Conservation (phyloP, 2,113 vertebrate species). For the Limnothrissa miodon region DNA sequence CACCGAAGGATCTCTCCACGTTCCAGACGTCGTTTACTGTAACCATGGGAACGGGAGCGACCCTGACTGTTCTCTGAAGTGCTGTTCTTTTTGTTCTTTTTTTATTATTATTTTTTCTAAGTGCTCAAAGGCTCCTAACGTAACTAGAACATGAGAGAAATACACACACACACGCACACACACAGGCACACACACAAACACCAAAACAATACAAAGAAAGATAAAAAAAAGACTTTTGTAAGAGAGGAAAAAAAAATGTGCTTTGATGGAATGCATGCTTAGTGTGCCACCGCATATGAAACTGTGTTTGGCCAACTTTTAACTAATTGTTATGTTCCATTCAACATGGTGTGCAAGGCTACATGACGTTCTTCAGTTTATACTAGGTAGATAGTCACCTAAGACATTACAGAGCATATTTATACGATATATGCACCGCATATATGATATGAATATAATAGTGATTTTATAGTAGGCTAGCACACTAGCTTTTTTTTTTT, state of each 20-base stretch:
- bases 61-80: conserved; percentile 49
- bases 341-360: conserved; percentile 35
- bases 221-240: conserved; percentile 53
- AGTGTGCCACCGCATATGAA: conserved; percentile 53
- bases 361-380: conserved; percentile 50
- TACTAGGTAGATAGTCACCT: conserved; percentile 30
- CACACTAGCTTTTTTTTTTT: conserved; percentile 15
- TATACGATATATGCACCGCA: conserved; percentile 63
- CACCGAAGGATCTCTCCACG: conserved; percentile 75
- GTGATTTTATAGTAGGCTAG: conserved; percentile 19
- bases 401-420: conserved; percentile 60
- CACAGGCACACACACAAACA: background rate
- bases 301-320: conserved; percentile 55
- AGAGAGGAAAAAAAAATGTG: conserved; percentile 39
- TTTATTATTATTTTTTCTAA: conserved; percentile 27
- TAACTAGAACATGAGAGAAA: background rate
- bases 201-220: conserved; percentile 58
- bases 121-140: conserved; percentile 62
- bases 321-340: conserved; percentile 47
- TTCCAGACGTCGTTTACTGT: conserved; percentile 61
- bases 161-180: background rate
- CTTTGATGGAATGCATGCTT: conserved; percentile 71
- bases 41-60: conserved; percentile 54
- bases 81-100: conserved; percentile 51
- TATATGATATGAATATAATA: conserved; percentile 52